phyloP scores from a whole-genome alignment of 2,113 vertebrate species.

The cat (Felis catus) region DNA sequence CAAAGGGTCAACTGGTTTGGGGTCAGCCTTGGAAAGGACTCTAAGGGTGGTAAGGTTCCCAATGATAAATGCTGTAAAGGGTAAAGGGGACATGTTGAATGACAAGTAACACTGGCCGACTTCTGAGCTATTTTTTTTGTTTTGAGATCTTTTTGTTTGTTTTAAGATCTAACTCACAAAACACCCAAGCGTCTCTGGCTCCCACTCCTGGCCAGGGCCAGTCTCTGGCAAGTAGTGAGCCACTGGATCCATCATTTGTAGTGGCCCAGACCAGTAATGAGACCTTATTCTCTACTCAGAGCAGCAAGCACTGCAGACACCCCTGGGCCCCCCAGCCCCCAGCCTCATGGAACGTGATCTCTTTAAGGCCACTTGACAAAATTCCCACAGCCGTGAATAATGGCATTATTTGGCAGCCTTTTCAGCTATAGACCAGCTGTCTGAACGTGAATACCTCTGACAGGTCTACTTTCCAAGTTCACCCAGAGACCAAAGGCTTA shows the following conservation, averaged over 20 bases:
- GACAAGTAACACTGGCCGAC: not conserved
- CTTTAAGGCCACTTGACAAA: conserved; percentile 55
- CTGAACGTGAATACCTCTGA: conserved; percentile 72
- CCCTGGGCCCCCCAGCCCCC: conserved; percentile 35
- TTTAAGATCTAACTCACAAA: conserved; percentile 10
- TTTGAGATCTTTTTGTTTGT: not conserved
- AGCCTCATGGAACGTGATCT: conserved; percentile 1
- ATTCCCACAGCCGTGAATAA: conserved; percentile 53
- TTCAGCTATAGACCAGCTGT: conserved; percentile 51
- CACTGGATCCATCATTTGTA: not conserved
- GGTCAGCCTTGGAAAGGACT: not conserved
- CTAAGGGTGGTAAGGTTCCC: not conserved
- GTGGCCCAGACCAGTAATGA: not conserved
- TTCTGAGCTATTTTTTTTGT: not conserved
- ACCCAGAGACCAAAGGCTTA: conserved; percentile 66
- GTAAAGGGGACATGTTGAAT: not conserved
- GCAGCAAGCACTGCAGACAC: not conserved
- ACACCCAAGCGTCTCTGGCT: not conserved
- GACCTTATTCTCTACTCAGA: not conserved
- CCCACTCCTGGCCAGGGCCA: not conserved
- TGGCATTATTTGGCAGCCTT: conserved; percentile 61
- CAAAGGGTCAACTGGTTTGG: not conserved
- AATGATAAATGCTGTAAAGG: not conserved
- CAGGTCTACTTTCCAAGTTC: conserved; percentile 72
- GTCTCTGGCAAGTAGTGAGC: not conserved